A percentile compares a stretch with the other conserved stretches of the same genome.
phyloP scores from a whole-genome alignment of 2,888 invertebrate genomes.

The Anthrax anthrax region DNA sequence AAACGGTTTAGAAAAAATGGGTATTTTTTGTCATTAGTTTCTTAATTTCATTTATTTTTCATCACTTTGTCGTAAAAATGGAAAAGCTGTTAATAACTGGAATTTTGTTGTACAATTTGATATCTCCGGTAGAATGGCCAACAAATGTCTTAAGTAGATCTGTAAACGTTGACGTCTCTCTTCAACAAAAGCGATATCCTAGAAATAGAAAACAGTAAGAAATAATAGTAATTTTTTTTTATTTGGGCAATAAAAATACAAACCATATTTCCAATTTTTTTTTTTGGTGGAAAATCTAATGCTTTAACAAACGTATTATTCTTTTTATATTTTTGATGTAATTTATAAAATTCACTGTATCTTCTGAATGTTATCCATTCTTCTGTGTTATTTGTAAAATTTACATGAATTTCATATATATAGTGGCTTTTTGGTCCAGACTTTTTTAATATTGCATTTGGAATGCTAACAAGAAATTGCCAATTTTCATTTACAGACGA shows the following conservation, averaged over 20 bases:
- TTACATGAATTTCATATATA: slow-evolving; percentile 31
- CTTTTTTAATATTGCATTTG: slow-evolving; percentile 17
- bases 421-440: slow-evolving; percentile 20
- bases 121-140: slow-evolving; percentile 67
- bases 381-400: slow-evolving; percentile 40
- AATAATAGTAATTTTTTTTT: neutral
- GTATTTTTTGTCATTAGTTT: too few species aligned
- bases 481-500: neutral
- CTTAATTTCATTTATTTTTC: too few species aligned
- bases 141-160: slow-evolving; percentile 69
- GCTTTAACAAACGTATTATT: slow-evolving; percentile 62
- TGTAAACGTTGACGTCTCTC: slow-evolving; percentile 72
- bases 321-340: slow-evolving; percentile 67
- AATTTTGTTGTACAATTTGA: slow-evolving; percentile 60
- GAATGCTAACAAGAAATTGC: slow-evolving; percentile 28
- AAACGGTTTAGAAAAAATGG: too few species aligned
- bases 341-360: slow-evolving; percentile 80
- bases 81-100: slow-evolving; percentile 62
- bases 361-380: slow-evolving; percentile 95
- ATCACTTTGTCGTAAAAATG: slow-evolving; percentile 51
- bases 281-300: slow-evolving; percentile 91
- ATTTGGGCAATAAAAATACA: slow-evolving; percentile 3
- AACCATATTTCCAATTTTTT: slow-evolving; percentile 84
- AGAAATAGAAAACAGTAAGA: slow-evolving; percentile 1
- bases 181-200: slow-evolving; percentile 77